A percentile compares a stretch with the other conserved stretches of the same genome.
Evolutionary conservation across 2,113 vertebrate species (phyloP).

Genomic region (Phrynocephalus versicolor): DNA sequence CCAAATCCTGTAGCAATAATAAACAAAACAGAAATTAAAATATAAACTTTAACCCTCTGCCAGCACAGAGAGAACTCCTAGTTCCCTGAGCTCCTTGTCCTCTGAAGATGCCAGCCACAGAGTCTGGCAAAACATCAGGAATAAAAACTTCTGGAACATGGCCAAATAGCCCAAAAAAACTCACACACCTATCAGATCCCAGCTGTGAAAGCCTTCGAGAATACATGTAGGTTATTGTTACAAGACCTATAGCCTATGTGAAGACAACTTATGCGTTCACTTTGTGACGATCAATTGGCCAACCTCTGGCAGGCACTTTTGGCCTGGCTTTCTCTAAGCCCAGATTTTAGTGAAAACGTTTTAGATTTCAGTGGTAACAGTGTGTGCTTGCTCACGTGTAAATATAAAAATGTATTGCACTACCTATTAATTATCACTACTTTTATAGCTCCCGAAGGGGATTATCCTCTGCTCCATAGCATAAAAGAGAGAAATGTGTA

Average conservation of each 20-base stretch:
- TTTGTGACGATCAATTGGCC: not conserved
- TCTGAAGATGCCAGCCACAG: no score
- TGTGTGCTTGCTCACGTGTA: not conserved
- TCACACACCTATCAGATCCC: no score
- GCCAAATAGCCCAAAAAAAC: no score
- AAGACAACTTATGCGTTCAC: not conserved
- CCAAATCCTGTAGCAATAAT: no score
- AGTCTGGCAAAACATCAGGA: no score
- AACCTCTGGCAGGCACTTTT: not conserved
- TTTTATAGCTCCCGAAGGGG: not conserved
- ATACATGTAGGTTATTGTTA: not conserved
- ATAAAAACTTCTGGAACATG: no score
- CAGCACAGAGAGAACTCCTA: no score
- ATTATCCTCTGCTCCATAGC: not conserved
- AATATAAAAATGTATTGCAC: not conserved
- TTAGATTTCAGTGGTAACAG: no score
- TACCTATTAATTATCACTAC: not conserved
- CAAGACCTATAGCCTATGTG: not conserved
- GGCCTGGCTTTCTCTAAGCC: not conserved
- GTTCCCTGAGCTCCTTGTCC: no score
- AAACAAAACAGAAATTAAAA: no score
- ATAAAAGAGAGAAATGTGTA: not conserved
- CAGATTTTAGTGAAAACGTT: no score
- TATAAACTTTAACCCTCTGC: not conserved
- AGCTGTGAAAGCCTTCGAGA: no score